Percentiles rank a stretch among this genome's conserved stretches.
Evolutionary conservation across 2,113 vertebrate genomes (phyloP).

Genomic region (Echinops telfairi): DNA sequence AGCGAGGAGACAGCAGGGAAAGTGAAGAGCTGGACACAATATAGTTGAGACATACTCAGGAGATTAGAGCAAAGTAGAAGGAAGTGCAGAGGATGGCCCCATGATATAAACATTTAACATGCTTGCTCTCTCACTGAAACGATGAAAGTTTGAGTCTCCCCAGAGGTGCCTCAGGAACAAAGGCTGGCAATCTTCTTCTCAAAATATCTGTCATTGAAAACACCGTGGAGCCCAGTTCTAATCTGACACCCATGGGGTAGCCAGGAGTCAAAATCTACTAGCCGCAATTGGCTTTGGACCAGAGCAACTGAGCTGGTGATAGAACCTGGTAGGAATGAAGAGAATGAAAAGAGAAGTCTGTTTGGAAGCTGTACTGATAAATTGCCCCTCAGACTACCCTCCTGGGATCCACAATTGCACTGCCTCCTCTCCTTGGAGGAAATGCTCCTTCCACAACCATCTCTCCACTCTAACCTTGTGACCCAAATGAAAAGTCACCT

Average conservation of each 20-base stretch:
- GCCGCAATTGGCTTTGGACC: background rate
- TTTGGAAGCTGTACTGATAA: background rate
- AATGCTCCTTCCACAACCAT: background rate
- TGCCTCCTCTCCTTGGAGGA: background rate
- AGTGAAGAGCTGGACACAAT: background rate
- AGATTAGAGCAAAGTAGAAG: background rate
- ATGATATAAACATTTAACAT: background rate
- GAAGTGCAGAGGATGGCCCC: background rate
- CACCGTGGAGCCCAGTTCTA: background rate
- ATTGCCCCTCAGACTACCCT: background rate
- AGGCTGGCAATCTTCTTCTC: background rate
- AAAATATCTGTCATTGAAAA: background rate
- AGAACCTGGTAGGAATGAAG: background rate
- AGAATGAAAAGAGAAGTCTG: background rate
- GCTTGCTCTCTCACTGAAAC: background rate
- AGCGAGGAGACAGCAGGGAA: background rate
- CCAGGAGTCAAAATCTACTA: background rate
- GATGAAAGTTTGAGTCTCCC: background rate
- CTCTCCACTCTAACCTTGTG: background rate
- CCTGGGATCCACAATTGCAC: background rate
- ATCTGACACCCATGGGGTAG: background rate
- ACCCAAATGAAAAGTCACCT: background rate
- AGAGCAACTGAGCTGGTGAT: background rate
- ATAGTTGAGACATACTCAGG: background rate
- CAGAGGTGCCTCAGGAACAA: background rate